Conservation (phyloP, 2,113 vertebrate genomes). For the Coturnix japonica region DNA sequence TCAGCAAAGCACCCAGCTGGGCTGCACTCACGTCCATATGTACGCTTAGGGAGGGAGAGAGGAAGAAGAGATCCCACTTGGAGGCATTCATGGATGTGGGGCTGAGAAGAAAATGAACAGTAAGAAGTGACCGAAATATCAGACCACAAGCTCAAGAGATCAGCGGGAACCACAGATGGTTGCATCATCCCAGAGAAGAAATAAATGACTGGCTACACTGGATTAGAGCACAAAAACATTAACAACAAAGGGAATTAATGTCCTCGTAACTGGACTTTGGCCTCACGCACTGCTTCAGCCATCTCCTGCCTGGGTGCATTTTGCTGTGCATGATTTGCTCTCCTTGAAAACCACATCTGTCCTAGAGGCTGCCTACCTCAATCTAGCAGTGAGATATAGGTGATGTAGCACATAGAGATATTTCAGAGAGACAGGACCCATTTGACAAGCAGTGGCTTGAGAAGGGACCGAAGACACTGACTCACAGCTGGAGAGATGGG, state of each 20-base stretch:
- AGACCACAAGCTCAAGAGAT: slow-evolving; percentile 22
- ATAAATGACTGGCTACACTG: slow-evolving; percentile 5
- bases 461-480: background rate
- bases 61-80: background rate
- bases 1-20: background rate
- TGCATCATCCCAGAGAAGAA: slow-evolving; percentile 29
- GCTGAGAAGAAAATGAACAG: slow-evolving; percentile 8
- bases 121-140: slow-evolving; percentile 43
- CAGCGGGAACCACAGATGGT: background rate
- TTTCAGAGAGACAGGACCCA: slow-evolving; percentile 35
- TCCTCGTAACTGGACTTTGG: slow-evolving; percentile 51
- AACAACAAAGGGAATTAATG: slow-evolving; percentile 50
- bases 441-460: slow-evolving; percentile 30
- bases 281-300: background rate
- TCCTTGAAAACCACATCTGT: slow-evolving; percentile 28
- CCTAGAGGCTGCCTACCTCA: slow-evolving; percentile 3
- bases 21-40: background rate
- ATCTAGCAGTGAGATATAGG: slow-evolving; percentile 43
- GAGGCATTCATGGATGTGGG: background rate
- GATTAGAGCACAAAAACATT: slow-evolving; percentile 2
- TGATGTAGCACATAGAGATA: slow-evolving; percentile 31
- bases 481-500: background rate
- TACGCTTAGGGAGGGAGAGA: background rate
- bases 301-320: background rate
- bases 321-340: slow-evolving; percentile 22